Base-by-base conservation (phyloP, 2,113 vertebrate species). In the Pantherophis guttatus region DNA sequence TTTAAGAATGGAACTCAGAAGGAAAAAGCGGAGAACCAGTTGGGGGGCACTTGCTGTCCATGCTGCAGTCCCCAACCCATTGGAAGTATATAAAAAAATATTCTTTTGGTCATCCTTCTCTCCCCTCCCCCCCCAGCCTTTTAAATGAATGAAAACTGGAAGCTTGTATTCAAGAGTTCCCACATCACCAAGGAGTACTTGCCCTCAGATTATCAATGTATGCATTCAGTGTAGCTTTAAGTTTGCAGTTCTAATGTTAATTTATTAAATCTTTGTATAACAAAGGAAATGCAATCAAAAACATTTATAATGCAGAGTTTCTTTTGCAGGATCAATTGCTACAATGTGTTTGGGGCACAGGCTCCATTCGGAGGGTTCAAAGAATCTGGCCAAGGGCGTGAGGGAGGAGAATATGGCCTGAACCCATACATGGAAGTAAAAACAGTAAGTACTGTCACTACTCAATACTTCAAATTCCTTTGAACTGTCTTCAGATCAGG, bases 341-440 rank as follows among this genome's bases (percentile, higher is more conserved):
- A 99, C 2, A 94, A 99, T 0, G 99, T 99, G 90, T 99, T 99
- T 89, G 98, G 98, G 19, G 97, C 98, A 86, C 99, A 99, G 96
- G 98, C 98, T 23, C 99, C 99, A 0, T 99, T 99, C 58, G 99
- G 99, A 0, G 99, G 99, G 48, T 99, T 99, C 97, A 99, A 99
- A 96, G 97, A 98, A 90, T 99, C 99, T 11, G 99, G 99, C 11
- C 98, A 93, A 0, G 99, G 99, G 26, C 97, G 99, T 94, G 99
- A 99, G 96, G 96, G 99, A 17, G 99, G 99, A 8, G 98, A 99
- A 94, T 99, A 99, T 0, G 98, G 98, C 1, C 97, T 99, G 96
- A 97, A 98, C 85, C 98, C 98, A 0, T 99, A 99, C 6, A 97
- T 99, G 0, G 99, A 99, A 96, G 98, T 99, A 95, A 99, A 99